A percentile compares a stretch with the other conserved stretches of the same genome.
phyloP scores from a whole-genome alignment of 2,888 invertebrate genomes.

The Nipponacmea schrenckii region DNA sequence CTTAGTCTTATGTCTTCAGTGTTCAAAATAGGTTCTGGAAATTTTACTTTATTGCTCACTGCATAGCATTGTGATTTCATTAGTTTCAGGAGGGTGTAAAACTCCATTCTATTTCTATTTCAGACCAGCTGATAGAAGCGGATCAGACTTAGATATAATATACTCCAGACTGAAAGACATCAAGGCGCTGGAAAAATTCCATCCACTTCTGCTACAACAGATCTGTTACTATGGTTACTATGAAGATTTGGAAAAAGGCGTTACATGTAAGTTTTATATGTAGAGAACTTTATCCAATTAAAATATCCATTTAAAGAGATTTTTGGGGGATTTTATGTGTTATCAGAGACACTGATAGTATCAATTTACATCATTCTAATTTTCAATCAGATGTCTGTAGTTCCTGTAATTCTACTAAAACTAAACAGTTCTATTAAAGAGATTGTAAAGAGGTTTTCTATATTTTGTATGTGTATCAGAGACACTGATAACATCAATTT shows the following conservation, averaged over 20 bases:
- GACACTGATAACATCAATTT: no score
- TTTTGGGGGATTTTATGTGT: not conserved
- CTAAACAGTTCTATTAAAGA: no score
- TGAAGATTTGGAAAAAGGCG: conserved; percentile 81
- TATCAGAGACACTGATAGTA: no score
- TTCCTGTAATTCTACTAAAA: no score
- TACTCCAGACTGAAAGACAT: conserved; percentile 68
- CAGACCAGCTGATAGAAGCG: conserved; percentile 77
- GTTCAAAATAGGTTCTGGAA: not conserved
- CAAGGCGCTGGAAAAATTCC: conserved; percentile 68
- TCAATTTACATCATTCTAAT: no score
- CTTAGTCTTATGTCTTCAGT: no score
- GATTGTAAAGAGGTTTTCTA: no score
- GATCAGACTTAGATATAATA: conserved; percentile 80
- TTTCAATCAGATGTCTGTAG: no score
- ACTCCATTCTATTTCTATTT: conserved; percentile 24
- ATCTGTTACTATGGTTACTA: conserved; percentile 81
- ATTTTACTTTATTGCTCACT: not conserved
- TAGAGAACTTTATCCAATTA: not conserved
- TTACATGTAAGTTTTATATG: conserved; percentile 75
- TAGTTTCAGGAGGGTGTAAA: not conserved
- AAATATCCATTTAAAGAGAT: not conserved
- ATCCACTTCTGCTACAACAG: conserved; percentile 79
- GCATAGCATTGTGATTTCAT: not conserved
- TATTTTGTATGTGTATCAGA: no score